A percentile compares a stretch with the other conserved stretches of the same genome.
These are phyloP conservation scores for Cotesia chilonis DNA, from an alignment of 1,140 invertebrate species.

Conservation along the genomic window DNA sequence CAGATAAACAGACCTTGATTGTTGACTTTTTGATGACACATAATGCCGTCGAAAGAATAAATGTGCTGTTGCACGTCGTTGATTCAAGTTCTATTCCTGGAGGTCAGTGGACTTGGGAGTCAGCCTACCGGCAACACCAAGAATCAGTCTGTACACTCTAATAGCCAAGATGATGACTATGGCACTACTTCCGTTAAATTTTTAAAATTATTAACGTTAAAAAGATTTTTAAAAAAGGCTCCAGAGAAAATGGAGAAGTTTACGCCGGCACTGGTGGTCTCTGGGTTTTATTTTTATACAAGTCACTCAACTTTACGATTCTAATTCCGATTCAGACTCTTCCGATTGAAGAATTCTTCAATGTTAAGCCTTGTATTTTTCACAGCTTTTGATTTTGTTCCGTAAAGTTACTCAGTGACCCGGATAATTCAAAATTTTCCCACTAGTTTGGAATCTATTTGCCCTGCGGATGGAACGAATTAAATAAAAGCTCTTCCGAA, in stretches of 20 bases:
- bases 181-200: constrained; percentile 1
- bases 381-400: too few species aligned
- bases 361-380: too few species aligned
- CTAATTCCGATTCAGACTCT: too few species aligned
- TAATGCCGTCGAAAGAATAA: constrained; percentile 43
- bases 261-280: neutral
- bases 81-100: constrained; percentile 48
- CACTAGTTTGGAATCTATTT: too few species aligned
- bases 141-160: constrained; percentile 57
- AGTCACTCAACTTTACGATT: too few species aligned
- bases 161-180: constrained; percentile 18
- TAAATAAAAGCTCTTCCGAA: too few species aligned
- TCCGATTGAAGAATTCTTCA: too few species aligned
- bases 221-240: neutral
- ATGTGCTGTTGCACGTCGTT: constrained; percentile 62
- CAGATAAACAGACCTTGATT: too few species aligned
- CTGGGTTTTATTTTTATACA: too few species aligned
- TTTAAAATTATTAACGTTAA: neutral
- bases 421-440: too few species aligned
- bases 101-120: constrained; percentile 62
- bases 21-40: constrained; percentile 1
- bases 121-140: constrained; percentile 54
- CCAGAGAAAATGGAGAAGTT: neutral
- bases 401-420: too few species aligned
- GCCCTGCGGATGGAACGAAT: too few species aligned